These are phyloP conservation scores for Basileuterus tristriatus DNA, from an alignment of 2,797 vertebrate genomes.

Conservation along the genomic window DNA sequence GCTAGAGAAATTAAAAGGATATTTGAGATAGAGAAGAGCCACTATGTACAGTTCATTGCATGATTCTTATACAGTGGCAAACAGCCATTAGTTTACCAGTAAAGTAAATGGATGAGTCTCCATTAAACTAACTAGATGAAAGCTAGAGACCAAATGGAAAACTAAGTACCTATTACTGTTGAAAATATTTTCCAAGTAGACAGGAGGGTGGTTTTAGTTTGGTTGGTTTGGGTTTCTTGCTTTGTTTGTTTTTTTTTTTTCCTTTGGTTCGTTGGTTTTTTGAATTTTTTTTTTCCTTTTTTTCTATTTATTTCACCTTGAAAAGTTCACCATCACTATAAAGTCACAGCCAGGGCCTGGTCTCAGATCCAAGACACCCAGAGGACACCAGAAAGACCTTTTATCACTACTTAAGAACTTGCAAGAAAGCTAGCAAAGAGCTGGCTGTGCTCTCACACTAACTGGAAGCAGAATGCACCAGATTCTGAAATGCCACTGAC, in stretches of 20 bases:
- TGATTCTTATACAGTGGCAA: background rate
- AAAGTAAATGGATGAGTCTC: background rate
- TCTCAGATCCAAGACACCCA: background rate
- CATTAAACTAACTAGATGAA: background rate
- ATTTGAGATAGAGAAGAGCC: background rate
- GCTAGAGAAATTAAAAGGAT: background rate
- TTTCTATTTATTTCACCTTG: background rate
- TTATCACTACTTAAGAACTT: background rate
- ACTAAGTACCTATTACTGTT: background rate
- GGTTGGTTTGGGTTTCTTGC: too few relatives aligned
- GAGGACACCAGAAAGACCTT: background rate
- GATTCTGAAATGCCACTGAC: background rate
- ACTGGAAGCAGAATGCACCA: background rate
- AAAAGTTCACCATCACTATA: background rate
- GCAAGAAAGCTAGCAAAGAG: background rate
- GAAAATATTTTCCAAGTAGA: background rate
- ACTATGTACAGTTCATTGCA: accelerated
- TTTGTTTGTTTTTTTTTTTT: background rate
- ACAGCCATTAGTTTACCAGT: background rate
- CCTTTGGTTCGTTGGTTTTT: accelerated
- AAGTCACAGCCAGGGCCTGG: background rate
- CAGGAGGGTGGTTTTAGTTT: background rate
- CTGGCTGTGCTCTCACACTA: background rate
- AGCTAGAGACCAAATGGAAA: background rate
- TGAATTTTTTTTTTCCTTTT: background rate